Base-by-base conservation (phyloP, 1,140 invertebrate genomes). In the Drosophila jambulina region DNA sequence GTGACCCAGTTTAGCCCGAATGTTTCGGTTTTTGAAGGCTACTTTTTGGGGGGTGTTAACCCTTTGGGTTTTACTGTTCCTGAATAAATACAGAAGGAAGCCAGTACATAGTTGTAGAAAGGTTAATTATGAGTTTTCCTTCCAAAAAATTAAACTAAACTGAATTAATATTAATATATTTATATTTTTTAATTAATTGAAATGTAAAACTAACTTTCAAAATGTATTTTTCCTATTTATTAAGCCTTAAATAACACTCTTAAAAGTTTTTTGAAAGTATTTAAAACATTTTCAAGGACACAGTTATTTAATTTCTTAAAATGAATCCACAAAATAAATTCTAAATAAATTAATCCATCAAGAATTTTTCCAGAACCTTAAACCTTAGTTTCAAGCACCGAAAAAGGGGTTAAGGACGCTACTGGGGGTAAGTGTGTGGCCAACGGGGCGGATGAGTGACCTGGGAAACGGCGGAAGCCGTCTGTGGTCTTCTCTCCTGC, bases 1-100 rank as follows among this genome's bases (percentile, higher is more conserved):
- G 81, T 92, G 91, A 92, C 91, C 91, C 75, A 92, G 80, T 92
- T 92, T 56, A 38, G 71, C 69, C 49, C 69, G 70, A 88, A 84
- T 84, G 78, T 82, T 58, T 61, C 21, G 51, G 57, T 27, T 65
- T 34, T 56, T 56, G 53, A 56, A 56, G 53, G 53, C 53, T 56
- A 56, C 34, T 38, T 56, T 56, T 54, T 4, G n/a, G 29, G 49
- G 29, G 12, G 4, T 17, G 0, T 54, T 54, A 54, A 54, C 51
- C 51, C 51, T 23, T 23, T 17, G 4, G 2, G 9, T 21, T 23
- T 5, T 9, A n/a, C 15, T 23, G 32, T 12, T 2, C 15, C 8
- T 0, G 4, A 17, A 23, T 5, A 36, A 17, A 23, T 4, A 0
- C 7, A 8, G 4, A 15, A 13, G 3, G 5, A 9, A 23, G 3